These are phyloP conservation scores for Darevskia nairensis DNA, from an alignment of 2,797 vertebrate species.

Conservation along the genomic window DNA sequence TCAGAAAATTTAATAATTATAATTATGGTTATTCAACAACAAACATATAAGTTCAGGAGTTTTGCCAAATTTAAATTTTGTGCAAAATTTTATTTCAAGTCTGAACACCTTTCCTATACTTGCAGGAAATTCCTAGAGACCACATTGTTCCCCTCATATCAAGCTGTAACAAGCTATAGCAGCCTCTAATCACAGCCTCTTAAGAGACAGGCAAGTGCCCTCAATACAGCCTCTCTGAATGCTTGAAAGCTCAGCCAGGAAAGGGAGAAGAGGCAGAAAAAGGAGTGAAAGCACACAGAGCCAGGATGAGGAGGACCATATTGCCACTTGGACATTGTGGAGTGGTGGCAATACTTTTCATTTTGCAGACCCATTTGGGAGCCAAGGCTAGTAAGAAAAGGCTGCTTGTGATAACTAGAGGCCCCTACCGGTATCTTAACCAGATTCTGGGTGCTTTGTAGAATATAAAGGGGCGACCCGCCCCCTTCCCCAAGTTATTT, in stretches of 20 bases:
- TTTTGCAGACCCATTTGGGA: not conserved
- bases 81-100: not conserved
- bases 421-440: not conserved
- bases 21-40: not conserved
- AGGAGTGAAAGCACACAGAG: not conserved
- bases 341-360: not conserved
- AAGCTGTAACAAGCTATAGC: slow-evolving; percentile 14
- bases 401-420: not conserved
- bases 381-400: not conserved
- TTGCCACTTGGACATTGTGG: not conserved
- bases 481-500: slow-evolving; percentile 64
- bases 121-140: not conserved
- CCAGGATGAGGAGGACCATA: not conserved
- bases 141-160: not conserved
- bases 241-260: not conserved
- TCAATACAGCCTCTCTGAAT: not conserved
- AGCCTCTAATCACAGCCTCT: slow-evolving; percentile 11
- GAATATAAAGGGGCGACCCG: slow-evolving; percentile 23
- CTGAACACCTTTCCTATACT: not conserved
- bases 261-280: not conserved
- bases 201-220: not conserved
- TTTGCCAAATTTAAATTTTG: not conserved
- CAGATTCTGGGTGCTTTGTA: not conserved
- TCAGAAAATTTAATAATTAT: not conserved
- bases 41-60: not conserved